phyloP scores from a whole-genome alignment of 1,140 invertebrate species.

The Ceratina australensis region DNA sequence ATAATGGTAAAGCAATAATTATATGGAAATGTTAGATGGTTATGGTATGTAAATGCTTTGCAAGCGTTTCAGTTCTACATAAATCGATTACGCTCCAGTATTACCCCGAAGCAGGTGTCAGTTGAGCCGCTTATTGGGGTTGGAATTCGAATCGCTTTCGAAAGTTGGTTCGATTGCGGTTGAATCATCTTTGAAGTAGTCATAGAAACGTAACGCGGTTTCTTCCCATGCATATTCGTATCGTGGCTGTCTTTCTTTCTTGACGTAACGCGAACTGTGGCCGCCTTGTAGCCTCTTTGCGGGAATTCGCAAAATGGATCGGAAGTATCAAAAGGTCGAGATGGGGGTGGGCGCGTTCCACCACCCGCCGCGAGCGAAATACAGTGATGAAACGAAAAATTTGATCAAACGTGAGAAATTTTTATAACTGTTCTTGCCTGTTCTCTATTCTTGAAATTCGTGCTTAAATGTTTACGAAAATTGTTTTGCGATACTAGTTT shows the following conservation, averaged over 20 bases:
- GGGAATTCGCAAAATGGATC: slow-evolving; percentile 64
- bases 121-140: neutral
- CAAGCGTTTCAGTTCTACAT: neutral
- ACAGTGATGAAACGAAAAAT: slow-evolving; percentile 76
- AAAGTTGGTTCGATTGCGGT: slow-evolving; percentile 68
- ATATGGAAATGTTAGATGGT: too few relatives aligned
- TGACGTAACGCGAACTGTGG: neutral
- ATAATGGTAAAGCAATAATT: too few relatives aligned
- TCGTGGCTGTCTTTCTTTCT: slow-evolving; percentile 31
- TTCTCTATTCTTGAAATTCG: neutral
- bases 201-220: slow-evolving; percentile 66
- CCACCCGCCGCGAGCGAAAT: slow-evolving; percentile 72
- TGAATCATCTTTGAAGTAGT: slow-evolving; percentile 64
- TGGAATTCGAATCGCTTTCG: slow-evolving; percentile 24
- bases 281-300: slow-evolving; percentile 13
- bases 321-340: slow-evolving; percentile 67
- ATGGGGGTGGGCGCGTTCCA: slow-evolving; percentile 73
- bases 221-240: neutral
- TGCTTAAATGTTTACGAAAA: neutral
- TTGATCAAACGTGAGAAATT: slow-evolving; percentile 72
- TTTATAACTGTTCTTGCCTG: neutral
- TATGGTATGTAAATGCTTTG: neutral
- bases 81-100: neutral
- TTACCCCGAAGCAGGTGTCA: neutral
- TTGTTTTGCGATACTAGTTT: slow-evolving; percentile 60